These are phyloP conservation scores for Apamea monoglypha DNA, from an alignment of 2,888 invertebrate genomes.

Conservation along the genomic window DNA sequence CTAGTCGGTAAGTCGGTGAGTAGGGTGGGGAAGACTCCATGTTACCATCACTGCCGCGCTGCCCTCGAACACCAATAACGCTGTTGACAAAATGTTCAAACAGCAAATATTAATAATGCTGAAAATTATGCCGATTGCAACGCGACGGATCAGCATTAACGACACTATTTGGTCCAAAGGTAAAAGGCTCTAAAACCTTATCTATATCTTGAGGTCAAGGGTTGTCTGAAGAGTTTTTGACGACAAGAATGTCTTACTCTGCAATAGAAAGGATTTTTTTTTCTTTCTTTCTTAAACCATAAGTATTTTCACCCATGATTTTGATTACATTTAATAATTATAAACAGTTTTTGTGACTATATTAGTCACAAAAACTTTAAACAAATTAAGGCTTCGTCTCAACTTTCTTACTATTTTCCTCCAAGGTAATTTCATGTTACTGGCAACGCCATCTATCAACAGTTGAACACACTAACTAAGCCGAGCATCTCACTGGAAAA, in stretches of 20 bases:
- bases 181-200: background rate
- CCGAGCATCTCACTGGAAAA: background rate
- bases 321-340: background rate
- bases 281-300: background rate
- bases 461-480: background rate
- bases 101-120: slow-evolving; percentile 4
- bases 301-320: background rate
- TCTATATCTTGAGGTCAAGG: slow-evolving; percentile 31
- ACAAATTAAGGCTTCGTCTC: background rate
- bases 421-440: background rate
- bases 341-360: background rate
- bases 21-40: no score
- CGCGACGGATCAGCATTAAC: background rate
- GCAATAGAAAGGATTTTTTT: no score
- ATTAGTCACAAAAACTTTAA: background rate
- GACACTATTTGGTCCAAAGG: background rate
- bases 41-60: no score
- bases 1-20: background rate
- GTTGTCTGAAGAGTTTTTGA: background rate
- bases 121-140: background rate
- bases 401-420: background rate
- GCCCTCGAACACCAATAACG: no score
- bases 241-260: background rate
- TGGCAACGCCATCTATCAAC: slow-evolving; percentile 44
- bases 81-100: background rate